Percentiles rank a stretch among this genome's conserved stretches.
These are phyloP conservation scores for Neoitamus cyanurus DNA, from an alignment of 2,888 invertebrate species.

Conservation along the genomic window DNA sequence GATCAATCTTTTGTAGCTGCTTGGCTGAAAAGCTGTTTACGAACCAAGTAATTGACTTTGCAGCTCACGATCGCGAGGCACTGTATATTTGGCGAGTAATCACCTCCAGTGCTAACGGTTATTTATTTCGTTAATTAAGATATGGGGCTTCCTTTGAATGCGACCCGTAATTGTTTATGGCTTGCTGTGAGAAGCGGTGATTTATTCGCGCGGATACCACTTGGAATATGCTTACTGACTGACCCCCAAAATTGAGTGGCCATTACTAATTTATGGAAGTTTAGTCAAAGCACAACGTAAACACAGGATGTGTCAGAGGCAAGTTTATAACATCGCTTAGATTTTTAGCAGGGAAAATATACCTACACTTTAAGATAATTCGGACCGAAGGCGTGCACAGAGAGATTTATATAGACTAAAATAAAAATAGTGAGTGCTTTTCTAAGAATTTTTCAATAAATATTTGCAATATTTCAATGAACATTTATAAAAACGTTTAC, in stretches of 20 bases:
- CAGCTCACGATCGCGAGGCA: background rate
- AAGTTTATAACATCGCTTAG: background rate
- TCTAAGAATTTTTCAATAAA: background rate
- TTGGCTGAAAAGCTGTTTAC: background rate
- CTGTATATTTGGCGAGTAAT: background rate
- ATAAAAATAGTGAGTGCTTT: background rate
- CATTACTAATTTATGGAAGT: background rate
- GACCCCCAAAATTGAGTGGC: background rate
- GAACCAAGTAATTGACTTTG: background rate
- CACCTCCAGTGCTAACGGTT: background rate
- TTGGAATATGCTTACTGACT: background rate
- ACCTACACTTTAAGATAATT: background rate
- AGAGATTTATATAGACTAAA: background rate
- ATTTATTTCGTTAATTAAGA: background rate
- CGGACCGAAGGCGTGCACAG: background rate
- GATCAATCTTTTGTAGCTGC: background rate
- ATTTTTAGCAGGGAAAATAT: background rate
- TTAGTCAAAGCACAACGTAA: background rate
- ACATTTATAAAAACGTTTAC: background rate
- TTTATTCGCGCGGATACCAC: background rate
- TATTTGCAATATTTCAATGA: background rate
- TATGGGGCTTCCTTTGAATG: background rate
- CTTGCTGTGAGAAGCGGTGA: background rate
- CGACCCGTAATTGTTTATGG: background rate
- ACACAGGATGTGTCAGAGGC: background rate